Conservation (phyloP, 1,140 invertebrate species). For the Hetaerina americana region DNA sequence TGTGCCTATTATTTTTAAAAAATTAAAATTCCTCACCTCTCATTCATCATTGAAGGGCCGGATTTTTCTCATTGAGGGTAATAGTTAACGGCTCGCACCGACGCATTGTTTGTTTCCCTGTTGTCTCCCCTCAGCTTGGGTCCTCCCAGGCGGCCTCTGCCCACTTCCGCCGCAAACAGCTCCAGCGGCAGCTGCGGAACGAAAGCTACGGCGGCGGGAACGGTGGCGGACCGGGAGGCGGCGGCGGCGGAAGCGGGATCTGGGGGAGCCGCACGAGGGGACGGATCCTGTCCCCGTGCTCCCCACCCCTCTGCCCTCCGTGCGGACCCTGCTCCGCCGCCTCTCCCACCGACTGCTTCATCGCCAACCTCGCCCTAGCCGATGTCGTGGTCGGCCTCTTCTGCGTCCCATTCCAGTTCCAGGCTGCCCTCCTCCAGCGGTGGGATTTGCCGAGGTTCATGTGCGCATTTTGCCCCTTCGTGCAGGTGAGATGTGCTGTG, state of each 20-base stretch:
- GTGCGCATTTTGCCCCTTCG: conserved; percentile 70
- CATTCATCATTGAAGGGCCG: no score
- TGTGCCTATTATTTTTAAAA: no score
- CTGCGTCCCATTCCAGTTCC: conserved; percentile 71
- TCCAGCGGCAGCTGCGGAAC: neutral
- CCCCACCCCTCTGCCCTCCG: neutral
- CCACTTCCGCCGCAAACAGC: neutral
- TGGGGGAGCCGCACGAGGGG: neutral
- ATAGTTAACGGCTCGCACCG: no score
- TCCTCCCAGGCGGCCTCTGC: neutral
- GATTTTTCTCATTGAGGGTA: no score
- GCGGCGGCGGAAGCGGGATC: neutral
- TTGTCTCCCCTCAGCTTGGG: neutral
- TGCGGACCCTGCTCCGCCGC: neutral
- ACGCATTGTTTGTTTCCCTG: no score
- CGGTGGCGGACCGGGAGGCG: neutral
- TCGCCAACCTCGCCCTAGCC: conserved; percentile 61
- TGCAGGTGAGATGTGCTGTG: conserved; percentile 31
- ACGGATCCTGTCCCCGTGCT: neutral
- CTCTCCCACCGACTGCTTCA: conserved; percentile 56
- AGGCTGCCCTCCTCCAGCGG: conserved; percentile 62
- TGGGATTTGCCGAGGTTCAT: conserved; percentile 74
- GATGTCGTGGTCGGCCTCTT: conserved; percentile 68
- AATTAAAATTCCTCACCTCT: no score
- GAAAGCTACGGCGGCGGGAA: neutral